Evolutionary conservation across 2,113 vertebrate species (phyloP), one percentile per base, ranked within the genome.

Genomic region (Oryzias curvinotus): DNA sequence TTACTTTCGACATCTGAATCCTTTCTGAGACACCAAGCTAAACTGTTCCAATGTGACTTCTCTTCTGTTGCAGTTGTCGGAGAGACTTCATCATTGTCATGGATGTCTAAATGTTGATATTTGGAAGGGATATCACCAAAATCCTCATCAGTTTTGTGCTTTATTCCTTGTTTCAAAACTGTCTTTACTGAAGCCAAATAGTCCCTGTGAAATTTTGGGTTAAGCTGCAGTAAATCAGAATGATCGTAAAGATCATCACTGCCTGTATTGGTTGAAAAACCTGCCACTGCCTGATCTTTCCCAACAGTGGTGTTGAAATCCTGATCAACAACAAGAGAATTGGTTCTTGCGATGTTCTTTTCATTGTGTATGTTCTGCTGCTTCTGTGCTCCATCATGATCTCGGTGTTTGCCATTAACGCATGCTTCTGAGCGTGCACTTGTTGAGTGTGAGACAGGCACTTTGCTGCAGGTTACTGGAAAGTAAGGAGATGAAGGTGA

Each of bases 171-270:
- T 10, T 19, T 30, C 19, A 2, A 15, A 46, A 63, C 42, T 4
- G 57, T 54, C 17, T 46, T 47, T 16, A 18, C 59, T 23, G 18
- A 12, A 18, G 52, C 1, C 23, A 42, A 68, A 41, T 69, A 48
- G 6, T 46, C 58, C 8, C 15, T 36, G 14, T 18, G 1, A 60
- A 52, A 42, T 18, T 62, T 63, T 16, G 18, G 45, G 12, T 61
- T 19, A 36, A 14, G 57, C 46, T 69, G 68, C 57, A 60, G 43
- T n/a, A 55, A 62, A 73, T 62, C 62, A 71, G 43, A 51, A 49
- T 49, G 25, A 49, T 23, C 41, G 51, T 50, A 16, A 19, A 14
- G 21, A 15, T 49, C 44, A 57, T 56, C 56, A 45, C 25, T 7
- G 16, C 53, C 52, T 28, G 23, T 50, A 53, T 21, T 26, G n/a